Evolutionary conservation across 2,113 vertebrate species (phyloP), one percentile per base, ranked within the genome.

Genomic region (Dipodomys spectabilis): DNA sequence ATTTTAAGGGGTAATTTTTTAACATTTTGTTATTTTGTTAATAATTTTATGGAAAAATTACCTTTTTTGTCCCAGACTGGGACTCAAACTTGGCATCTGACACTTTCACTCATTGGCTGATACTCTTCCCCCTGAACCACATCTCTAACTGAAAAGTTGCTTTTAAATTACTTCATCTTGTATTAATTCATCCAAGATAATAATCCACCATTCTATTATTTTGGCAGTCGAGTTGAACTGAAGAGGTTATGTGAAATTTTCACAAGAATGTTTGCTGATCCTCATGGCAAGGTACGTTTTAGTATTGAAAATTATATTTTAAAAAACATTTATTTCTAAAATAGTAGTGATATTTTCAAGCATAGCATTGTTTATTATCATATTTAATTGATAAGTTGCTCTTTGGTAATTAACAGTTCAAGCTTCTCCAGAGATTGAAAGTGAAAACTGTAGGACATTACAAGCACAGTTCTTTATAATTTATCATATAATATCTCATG

Each of bases 161-260:
- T 91, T 93, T 93, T 88, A 95, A 92, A 73, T 84, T 49, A 45
- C 35, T 82, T 74, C 53, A 90, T 57, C 53, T 57, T 57, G 53
- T 57, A 57, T 57, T 57, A 57, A 57, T 16, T 57, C 53, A 57
- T 16, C 53, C 78, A 83, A 72, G 23, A 13, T 95, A 92, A 69
- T 98, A 92, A 98, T 95, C 94, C 82, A n/a, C 57, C 25, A 28
- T 72, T 95, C 83, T 84, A n/a, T 98, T 93, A 53, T 94, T 97
- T 97, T 95, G 77, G 77, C 98, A 99, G 99, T 97, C 99, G 99
- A 85, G 99, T 99, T 91, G 99, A 99, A 97, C 98, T 99, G 97
- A 99, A 99, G 98, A 98, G 99, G 90, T 98, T 99, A 82, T 99
- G 99, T 98, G 99, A 99, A 97, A 99, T 99, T 98, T 99, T 99